A percentile compares a stretch with the other conserved stretches of the same genome.
Evolutionary conservation across 2,113 vertebrate species (phyloP).

Genomic region (Cepphus grylle): DNA sequence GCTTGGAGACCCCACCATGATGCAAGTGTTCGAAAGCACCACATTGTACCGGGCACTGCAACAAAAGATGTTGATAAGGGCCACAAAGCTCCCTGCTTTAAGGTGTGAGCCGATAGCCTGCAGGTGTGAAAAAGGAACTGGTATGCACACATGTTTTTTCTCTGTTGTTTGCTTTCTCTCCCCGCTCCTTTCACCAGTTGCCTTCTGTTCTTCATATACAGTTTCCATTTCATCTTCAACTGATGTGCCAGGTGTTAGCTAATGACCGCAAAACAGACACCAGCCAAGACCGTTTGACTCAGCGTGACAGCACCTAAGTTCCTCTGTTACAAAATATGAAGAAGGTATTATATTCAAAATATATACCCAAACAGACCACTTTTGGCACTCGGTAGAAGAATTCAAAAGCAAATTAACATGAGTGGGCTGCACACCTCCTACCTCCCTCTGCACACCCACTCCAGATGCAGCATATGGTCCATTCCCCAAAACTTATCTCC

Average conservation of each 20-base stretch:
- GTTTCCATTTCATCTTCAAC: background rate
- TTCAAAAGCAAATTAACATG: fast-evolving
- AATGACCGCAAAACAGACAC: background rate
- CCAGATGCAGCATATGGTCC: fast-evolving
- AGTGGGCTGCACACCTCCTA: background rate
- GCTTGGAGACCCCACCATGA: background rate
- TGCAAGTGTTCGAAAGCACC: background rate
- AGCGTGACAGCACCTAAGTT: fast-evolving
- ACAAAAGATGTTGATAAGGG: background rate
- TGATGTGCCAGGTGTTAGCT: background rate
- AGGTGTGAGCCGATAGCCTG: background rate
- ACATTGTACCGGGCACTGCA: fast-evolving
- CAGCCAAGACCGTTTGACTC: background rate
- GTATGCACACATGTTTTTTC: background rate
- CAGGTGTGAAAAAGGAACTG: background rate
- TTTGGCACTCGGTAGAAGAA: background rate
- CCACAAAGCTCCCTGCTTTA: fast-evolving
- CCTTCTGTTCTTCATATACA: background rate
- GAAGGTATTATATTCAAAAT: background rate
- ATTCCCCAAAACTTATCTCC: background rate
- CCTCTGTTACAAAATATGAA: background rate
- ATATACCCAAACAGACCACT: background rate
- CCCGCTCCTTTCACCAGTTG: background rate
- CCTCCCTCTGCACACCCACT: background rate
- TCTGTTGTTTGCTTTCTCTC: background rate